Percentiles rank a stretch among this genome's conserved stretches.
These are phyloP conservation scores for Nasonia giraulti DNA, from an alignment of 1,140 invertebrate species.

Conservation along the genomic window DNA sequence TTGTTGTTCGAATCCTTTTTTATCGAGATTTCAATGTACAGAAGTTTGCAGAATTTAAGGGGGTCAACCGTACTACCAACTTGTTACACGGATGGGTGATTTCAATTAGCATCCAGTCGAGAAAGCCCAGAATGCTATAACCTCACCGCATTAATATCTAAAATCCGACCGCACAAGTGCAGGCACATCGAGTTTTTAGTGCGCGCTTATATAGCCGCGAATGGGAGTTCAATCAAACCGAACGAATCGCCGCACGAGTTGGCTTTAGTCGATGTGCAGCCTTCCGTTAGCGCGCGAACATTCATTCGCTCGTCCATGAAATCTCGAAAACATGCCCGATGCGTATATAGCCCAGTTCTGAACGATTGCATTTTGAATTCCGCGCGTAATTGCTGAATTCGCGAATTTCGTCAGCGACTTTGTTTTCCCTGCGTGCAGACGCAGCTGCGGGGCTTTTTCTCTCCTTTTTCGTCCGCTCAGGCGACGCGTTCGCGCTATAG, in stretches of 20 bases:
- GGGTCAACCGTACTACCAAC: too few species aligned
- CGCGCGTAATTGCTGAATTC: constrained; percentile 31
- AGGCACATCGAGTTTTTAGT: neutral
- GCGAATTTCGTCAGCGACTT: constrained; percentile 11
- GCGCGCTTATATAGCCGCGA: constrained; percentile 10
- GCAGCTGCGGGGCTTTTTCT: neutral
- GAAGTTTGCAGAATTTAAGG: too few species aligned
- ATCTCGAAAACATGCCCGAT: constrained; percentile 27
- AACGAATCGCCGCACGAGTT: constrained; percentile 11
- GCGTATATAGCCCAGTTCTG: neutral
- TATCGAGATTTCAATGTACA: too few species aligned
- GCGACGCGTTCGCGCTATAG: neutral
- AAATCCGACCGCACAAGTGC: neutral
- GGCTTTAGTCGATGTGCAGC: constrained; percentile 36
- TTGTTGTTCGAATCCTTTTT: too few species aligned
- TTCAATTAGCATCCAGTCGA: too few species aligned
- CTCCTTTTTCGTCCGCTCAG: neutral
- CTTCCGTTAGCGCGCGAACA: constrained; percentile 24
- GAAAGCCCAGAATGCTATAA: too few species aligned
- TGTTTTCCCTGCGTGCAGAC: neutral
- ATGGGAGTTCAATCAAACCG: constrained; percentile 29
- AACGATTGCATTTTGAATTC: constrained; percentile 40
- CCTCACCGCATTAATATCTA: neutral
- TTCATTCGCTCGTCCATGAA: constrained; percentile 17
- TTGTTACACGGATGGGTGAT: too few species aligned